Evolutionary conservation across 2,888 invertebrate species (phyloP).

Genomic region (Hartigia nigra): DNA sequence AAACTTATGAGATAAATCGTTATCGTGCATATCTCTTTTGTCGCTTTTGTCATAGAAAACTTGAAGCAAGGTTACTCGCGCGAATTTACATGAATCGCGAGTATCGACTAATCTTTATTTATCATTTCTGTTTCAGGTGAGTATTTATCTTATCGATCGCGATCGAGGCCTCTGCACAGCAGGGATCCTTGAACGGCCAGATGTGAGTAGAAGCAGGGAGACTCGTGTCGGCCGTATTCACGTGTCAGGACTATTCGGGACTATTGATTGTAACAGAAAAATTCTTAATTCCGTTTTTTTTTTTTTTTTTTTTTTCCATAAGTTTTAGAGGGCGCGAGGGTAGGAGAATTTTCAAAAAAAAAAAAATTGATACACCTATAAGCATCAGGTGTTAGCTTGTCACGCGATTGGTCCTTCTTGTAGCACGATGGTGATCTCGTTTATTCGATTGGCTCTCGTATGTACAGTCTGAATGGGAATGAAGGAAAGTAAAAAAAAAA

Average conservation of each 20-base stretch:
- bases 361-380: too few relatives aligned
- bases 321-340: too few relatives aligned
- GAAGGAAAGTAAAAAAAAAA: not conserved
- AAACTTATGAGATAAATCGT: too few relatives aligned
- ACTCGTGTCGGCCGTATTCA: not conserved
- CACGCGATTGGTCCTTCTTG: not conserved
- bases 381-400: too few relatives aligned
- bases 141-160: conserved; percentile 1
- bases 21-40: not conserved
- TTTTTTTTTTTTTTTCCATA: not conserved
- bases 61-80: not conserved
- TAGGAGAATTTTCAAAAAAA: too few relatives aligned
- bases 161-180: conserved; percentile 6
- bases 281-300: not conserved
- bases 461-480: not conserved
- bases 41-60: not conserved
- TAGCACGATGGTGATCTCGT: not conserved
- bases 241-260: too few relatives aligned
- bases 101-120: conserved; percentile 2
- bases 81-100: not conserved
- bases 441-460: not conserved
- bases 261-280: too few relatives aligned
- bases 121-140: conserved; percentile 9
- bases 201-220: not conserved
- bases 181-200: conserved; percentile 3